These are phyloP conservation scores for Drosophila truncata DNA, from an alignment of 1,140 invertebrate genomes.

Conservation along the genomic window DNA sequence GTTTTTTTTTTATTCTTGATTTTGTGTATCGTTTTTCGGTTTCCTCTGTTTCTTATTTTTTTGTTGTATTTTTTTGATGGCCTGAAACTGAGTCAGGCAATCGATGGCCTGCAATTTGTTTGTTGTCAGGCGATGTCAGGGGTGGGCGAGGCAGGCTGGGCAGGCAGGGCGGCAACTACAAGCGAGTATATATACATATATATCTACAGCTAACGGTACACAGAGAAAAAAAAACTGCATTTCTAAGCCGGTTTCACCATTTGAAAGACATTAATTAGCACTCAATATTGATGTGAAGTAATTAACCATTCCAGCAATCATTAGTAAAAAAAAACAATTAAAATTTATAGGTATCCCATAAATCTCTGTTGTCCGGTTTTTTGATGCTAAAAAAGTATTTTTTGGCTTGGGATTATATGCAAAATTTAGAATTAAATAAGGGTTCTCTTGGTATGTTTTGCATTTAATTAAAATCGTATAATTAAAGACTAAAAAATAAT, in stretches of 20 bases:
- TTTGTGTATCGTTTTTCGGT: constrained; percentile 3
- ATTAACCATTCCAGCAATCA: not conserved
- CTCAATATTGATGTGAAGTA: constrained; percentile 7
- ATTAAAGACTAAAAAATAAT: not conserved
- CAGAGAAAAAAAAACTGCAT: constrained; percentile 11
- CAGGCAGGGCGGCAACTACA: constrained; percentile 44
- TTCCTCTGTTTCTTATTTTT: not conserved
- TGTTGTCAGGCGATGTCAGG: constrained; percentile 43
- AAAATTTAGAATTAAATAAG: not conserved
- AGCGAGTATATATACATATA: constrained; percentile 17
- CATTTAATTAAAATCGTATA: not conserved
- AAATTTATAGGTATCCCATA: not conserved
- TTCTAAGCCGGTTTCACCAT: constrained; percentile 2
- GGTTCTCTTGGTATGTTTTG: not conserved
- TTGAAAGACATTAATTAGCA: constrained; percentile 6
- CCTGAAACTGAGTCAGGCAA: constrained; percentile 42
- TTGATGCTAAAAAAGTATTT: not conserved
- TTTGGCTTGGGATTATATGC: not conserved
- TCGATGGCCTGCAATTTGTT: constrained; percentile 56
- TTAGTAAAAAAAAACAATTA: constrained; percentile 1
- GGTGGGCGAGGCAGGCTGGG: constrained; percentile 23
- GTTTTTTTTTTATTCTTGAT: not conserved
- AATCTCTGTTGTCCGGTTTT: not conserved
- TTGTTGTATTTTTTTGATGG: constrained; percentile 14
- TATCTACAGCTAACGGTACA: constrained; percentile 30